A percentile compares a stretch with the other conserved stretches of the same genome.
Conservation (phyloP, 2,888 invertebrate species). For the Micropterix aruncella region DNA sequence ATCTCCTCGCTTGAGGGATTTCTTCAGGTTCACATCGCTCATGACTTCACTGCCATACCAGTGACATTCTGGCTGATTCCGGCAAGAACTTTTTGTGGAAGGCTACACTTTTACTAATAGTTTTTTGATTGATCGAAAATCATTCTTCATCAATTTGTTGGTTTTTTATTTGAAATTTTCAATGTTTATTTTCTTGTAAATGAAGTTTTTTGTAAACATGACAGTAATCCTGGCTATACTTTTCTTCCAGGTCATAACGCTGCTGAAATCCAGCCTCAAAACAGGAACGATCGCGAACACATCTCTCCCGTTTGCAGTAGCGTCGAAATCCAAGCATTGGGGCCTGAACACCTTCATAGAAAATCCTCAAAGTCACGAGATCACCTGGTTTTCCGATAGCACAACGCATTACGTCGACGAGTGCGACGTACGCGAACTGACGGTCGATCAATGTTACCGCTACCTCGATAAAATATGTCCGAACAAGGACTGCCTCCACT, state of each 20-base stretch:
- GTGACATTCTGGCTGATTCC: no score
- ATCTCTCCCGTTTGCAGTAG: conserved; percentile 27
- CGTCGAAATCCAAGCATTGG: conserved; percentile 35
- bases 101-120: no score
- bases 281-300: conserved; percentile 21
- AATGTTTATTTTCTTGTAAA: no score
- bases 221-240: no score
- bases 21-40: no score
- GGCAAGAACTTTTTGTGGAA: no score
- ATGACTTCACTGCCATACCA: no score
- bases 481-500: conserved; percentile 31
- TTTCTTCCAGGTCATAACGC: neutral
- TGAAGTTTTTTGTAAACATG: no score
- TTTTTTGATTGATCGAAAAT: no score
- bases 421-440: conserved; percentile 4
- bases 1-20: no score
- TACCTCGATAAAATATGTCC: conserved; percentile 10
- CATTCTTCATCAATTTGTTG: no score
- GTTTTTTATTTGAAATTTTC: no score
- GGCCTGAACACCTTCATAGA: conserved; percentile 25
- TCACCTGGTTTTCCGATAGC: neutral
- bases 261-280: neutral
- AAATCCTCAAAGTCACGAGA: neutral
- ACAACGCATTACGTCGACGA: neutral
- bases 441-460: conserved; percentile 13